Evolutionary conservation across 2,797 vertebrate genomes (phyloP), one percentile per base, ranked within the genome.

Genomic region (Microhierax caerulescens): DNA sequence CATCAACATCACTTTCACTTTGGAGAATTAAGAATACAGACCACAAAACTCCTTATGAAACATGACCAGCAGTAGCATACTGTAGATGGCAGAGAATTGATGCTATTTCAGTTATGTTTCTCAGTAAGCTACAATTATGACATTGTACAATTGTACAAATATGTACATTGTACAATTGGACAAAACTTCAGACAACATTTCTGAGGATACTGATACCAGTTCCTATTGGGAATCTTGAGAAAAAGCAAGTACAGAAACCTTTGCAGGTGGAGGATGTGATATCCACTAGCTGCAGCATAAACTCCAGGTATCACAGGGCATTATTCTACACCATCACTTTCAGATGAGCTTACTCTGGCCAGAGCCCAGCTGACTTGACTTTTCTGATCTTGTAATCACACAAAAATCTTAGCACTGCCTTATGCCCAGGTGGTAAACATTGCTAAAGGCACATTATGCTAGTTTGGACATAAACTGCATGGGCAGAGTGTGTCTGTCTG

Each of bases 1-100:
- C 2, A 1, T 64, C 47, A 87, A 36, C 5, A 51, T 56, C n/a
- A 41, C 5, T 80, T 90, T 80, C 15, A 16, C 7, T 83, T 56
- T 48, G 23, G 37, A 90, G 18, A 88, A 86, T 43, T 82, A 89
- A 80, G 54, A 81, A 60, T 43, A 73, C 14, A 74, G 53, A 47
- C 15, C 25, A 70, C 39, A 73, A 21, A 93, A 53, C 74, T 54
- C 28, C 37, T 85, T 75, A 53, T 18, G 48, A 75, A 91, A 64
- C 27, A 19, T 39, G 43, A 80, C 18, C 25, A 70, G 13, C 5
- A 19, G 23, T n/a, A 85, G 41, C 28, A 61, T 7, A 57, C 16
- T 0, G 0, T 45, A 91, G 43, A 37, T 43, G 18, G 34, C 78
- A 63, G 14, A 59, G 3, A 9, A 64, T 1, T 75, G 24, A 50